These are phyloP conservation scores for Orchestes rusci DNA, from an alignment of 2,888 invertebrate species.

Conservation along the genomic window DNA sequence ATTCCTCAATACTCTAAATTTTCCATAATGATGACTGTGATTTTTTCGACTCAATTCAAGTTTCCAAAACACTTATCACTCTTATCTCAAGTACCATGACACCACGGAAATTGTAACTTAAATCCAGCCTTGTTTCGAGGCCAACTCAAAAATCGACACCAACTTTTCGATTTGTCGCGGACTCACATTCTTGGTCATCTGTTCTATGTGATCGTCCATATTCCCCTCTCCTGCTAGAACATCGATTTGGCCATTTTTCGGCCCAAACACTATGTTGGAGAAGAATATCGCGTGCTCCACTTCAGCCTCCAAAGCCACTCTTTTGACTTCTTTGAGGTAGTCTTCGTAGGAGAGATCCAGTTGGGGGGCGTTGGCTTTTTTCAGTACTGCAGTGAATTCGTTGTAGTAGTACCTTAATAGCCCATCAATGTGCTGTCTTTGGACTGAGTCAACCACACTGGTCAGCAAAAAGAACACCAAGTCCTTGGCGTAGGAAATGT, in stretches of 20 bases:
- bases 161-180: constrained; percentile 7
- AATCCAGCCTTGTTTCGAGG: constrained; percentile 8
- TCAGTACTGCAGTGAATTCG: constrained; percentile 1
- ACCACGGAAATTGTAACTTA: no score
- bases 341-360: constrained; percentile 10
- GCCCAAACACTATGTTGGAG: constrained; percentile 8
- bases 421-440: constrained; percentile 10
- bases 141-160: neutral
- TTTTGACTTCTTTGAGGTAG: constrained; percentile 9
- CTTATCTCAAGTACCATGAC: no score
- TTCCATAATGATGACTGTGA: no score
- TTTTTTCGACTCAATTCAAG: no score
- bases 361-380: constrained; percentile 4
- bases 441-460: constrained; percentile 10
- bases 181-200: constrained; percentile 2
- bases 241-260: constrained; percentile 6
- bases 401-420: constrained; percentile 17
- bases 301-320: neutral
- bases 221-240: constrained; percentile 1
- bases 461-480: constrained; percentile 15
- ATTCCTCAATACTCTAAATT: no score
- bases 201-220: constrained; percentile 3
- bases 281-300: constrained; percentile 9
- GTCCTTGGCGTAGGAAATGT: constrained; percentile 9
- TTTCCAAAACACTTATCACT: no score